Evolutionary conservation across 1,140 invertebrate genomes (phyloP).

Genomic region (Bombus sylvicola): DNA sequence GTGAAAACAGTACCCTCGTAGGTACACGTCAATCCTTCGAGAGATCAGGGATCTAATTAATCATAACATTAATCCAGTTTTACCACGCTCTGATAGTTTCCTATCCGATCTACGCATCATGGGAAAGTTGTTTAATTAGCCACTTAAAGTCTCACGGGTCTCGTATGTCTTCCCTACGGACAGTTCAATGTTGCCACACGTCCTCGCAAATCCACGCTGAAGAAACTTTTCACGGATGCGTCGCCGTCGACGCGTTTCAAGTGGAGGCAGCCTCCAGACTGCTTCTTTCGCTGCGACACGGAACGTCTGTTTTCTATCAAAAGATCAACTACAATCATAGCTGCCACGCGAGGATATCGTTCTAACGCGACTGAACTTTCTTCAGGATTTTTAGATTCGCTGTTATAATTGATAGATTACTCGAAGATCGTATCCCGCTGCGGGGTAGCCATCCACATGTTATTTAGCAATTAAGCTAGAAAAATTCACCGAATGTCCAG

Average conservation of each 20-base stretch:
- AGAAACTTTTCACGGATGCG: conserved; percentile 24
- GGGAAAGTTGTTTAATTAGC: conserved; percentile 51
- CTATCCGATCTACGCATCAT: conserved; percentile 35
- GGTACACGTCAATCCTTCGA: background rate
- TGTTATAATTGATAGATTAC: background rate
- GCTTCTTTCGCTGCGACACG: background rate
- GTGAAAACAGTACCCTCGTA: background rate
- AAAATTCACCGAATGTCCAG: too few relatives aligned
- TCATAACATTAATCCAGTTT: conserved; percentile 48
- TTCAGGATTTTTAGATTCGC: background rate
- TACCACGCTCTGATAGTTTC: conserved; percentile 42
- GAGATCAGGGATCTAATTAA: conserved; percentile 26
- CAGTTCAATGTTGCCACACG: conserved; percentile 36
- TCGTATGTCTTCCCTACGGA: conserved; percentile 37
- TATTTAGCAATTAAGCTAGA: too few relatives aligned
- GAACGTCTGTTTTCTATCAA: conserved; percentile 16
- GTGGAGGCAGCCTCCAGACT: background rate
- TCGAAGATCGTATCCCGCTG: too few relatives aligned
- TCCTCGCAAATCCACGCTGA: conserved; percentile 1
- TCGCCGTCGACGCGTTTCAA: background rate
- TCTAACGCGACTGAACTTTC: background rate
- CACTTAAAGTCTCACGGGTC: conserved; percentile 38
- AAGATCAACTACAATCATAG: background rate
- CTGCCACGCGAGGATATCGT: background rate
- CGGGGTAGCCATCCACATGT: too few relatives aligned